Evolutionary conservation across 2,797 vertebrate species (phyloP), one percentile per base, ranked within the genome.

Genomic region (Falco cherrug): DNA sequence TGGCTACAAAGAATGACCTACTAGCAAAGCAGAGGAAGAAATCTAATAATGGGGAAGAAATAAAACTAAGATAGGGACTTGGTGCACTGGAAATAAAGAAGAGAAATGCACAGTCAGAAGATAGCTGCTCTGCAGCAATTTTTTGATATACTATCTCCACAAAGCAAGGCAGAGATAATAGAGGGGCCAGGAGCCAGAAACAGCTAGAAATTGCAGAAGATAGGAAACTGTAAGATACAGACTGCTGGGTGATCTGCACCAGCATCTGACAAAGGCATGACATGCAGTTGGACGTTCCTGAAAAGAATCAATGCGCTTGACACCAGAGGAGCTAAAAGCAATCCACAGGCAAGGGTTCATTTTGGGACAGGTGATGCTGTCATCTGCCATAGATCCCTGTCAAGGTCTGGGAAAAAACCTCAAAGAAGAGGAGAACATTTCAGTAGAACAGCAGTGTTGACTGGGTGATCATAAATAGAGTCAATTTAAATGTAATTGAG

Each of bases 131-230:
- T 90, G 80, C 74, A 87, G 87, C 95, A 95, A 92, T 95, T 96
- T 96, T 96, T 96, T 93, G 53, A 97, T 96, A 91, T 56, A 45
- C 80, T 96, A 96, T 96, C 93, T 96, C 70, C 84, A 69, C 82
- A 95, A 95, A 96, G 79, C 65, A 94, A 88, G 73, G 41, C 48
- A 87, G 87, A 96, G 94, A 96, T 95, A 97, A 94, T 89, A 69
- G 80, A 48, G 63, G 28, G 63, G 8, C 83, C 89, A 80, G 65
- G 45, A 96, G 79, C 53, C 73, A 96, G 89, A 84, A 88, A 65
- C 59, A 84, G 69, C 77, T 91, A 87, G 88, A 94, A 96, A 94
- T 75, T 87, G 41, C 53, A 45, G 84, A 87, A 91, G 79, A 94
- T 59, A 90, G 87, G 59, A 84, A 76, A 82, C 76, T 79, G 21